Base-by-base conservation (phyloP, 92 coral and sea anemone species). In the Palythoa grandis region DNA sequence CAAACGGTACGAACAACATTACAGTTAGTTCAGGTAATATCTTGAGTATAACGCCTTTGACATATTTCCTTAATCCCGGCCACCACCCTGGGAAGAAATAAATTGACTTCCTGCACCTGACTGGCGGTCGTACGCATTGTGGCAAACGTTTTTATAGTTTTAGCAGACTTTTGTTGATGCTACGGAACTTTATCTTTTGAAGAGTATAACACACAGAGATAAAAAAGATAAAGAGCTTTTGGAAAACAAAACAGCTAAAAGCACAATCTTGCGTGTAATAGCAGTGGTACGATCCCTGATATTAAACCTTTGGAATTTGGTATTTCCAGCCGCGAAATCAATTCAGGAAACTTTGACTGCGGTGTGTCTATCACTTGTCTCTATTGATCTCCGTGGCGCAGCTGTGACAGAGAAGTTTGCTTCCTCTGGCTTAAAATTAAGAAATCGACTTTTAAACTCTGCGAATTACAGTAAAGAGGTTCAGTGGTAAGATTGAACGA, bases 261-360 rank as follows among this genome's bases (percentile, higher is more conserved):
- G 50, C 6, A 43, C 50, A 0, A 8, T 43, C 50, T 43, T 43
- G 50, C 9, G 6, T 43, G 50, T 43, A 43, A 43, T 43, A 43
- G 7, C 6, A 43, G 50, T 43, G 50, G 6, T 43, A 43, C 9
- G 9, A 43, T 43, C 50, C 50, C 9, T 43, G 50, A 43, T 43
- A 58, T 58, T 66, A 66, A 66, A 20, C 71, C 25, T 20, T 7
- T 20, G 71, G 71, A 66, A 66, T 11, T 25, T 11, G 11, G 11
- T 69, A 11, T 69, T 69, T 69, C 73, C 73, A 69, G 73, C 73
- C 73, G 73, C 6, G 73, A 69, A 69, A 69, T 69, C 73, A 35
- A 69, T 69, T 69, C 73, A 69, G 73, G 43, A 69, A 25, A 9
- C 39, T 12, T 25, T 12, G 73, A 69, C 11, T 40, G 43, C 73